Conservation (phyloP, 1,140 invertebrate genomes). For the Fragariocoptes setiger region DNA sequence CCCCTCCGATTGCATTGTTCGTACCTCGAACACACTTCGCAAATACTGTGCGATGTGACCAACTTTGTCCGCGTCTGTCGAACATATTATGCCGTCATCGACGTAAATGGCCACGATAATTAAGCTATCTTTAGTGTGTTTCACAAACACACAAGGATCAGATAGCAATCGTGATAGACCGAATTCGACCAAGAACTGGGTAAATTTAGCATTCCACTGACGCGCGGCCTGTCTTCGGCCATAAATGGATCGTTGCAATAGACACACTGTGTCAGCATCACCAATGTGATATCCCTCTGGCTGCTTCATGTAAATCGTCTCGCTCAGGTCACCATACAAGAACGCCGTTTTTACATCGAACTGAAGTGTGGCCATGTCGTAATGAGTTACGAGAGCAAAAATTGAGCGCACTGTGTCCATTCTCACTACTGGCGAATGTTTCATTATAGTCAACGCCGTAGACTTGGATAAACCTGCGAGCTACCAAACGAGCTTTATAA, state of each 20-base stretch:
- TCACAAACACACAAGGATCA: neutral
- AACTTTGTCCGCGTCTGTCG: neutral
- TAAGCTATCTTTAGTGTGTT: neutral
- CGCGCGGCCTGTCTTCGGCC: conserved; percentile 11
- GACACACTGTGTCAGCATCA: conserved; percentile 6
- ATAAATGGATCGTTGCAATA: conserved; percentile 9
- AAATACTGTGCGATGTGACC: neutral
- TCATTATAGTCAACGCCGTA: conserved; percentile 13
- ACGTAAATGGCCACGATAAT: conserved; percentile 17
- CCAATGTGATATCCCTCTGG: conserved; percentile 16
- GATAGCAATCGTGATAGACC: neutral
- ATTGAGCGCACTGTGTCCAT: conserved; percentile 15
- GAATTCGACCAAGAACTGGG: neutral
- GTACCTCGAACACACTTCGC: conserved; percentile 11
- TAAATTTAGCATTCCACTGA: conserved; percentile 10
- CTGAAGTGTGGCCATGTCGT: conserved; percentile 14
- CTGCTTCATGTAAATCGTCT: conserved; percentile 17
- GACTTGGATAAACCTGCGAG: conserved; percentile 12
- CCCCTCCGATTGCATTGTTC: neutral
- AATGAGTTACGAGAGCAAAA: conserved; percentile 14
- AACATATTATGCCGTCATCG: conserved; percentile 19
- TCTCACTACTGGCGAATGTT: conserved; percentile 12
- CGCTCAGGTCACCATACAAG: conserved; percentile 17
- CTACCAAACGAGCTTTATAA: conserved; percentile 16
- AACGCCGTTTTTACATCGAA: conserved; percentile 18